A percentile compares a stretch with the other conserved stretches of the same genome.
phyloP scores from a whole-genome alignment of 2,888 invertebrate species.

The Mycalesis mineus region DNA sequence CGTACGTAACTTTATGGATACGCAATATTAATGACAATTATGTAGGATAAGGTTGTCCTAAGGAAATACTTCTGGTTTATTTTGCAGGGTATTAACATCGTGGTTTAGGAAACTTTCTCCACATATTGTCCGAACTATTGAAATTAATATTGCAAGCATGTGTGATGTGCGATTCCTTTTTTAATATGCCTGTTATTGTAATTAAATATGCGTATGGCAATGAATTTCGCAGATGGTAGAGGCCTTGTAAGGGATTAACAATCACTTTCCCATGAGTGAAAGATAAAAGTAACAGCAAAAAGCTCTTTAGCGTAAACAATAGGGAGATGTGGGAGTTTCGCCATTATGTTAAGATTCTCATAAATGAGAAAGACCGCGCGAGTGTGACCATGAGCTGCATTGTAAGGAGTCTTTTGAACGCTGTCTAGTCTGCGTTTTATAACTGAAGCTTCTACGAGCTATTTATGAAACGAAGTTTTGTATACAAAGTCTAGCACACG shows the following conservation, averaged over 20 bases:
- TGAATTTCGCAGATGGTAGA: neutral
- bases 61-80: too few relatives aligned
- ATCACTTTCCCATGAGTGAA: slow-evolving; percentile 10
- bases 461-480: slow-evolving; percentile 1
- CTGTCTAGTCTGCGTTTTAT: slow-evolving; percentile 7
- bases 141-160: too few relatives aligned
- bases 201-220: neutral
- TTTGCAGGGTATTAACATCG: too few relatives aligned
- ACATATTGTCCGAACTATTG: too few relatives aligned
- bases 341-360: slow-evolving; percentile 37
- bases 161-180: neutral
- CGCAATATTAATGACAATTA: too few relatives aligned
- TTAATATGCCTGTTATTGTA: neutral
- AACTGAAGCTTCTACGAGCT: slow-evolving; percentile 9
- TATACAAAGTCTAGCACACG: neutral
- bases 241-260: neutral
- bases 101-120: too few relatives aligned
- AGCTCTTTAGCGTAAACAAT: slow-evolving; percentile 40
- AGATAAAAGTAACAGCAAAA: slow-evolving; percentile 18
- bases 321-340: slow-evolving; percentile 44
- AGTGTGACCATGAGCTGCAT: slow-evolving; percentile 24
- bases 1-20: neutral
- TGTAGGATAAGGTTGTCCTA: too few relatives aligned
- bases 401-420: slow-evolving; percentile 17
- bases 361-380: slow-evolving; percentile 33